A percentile compares a stretch with the other conserved stretches of the same genome.
Evolutionary conservation across 2,113 vertebrate genomes (phyloP).

Genomic region (Motacilla alba): DNA sequence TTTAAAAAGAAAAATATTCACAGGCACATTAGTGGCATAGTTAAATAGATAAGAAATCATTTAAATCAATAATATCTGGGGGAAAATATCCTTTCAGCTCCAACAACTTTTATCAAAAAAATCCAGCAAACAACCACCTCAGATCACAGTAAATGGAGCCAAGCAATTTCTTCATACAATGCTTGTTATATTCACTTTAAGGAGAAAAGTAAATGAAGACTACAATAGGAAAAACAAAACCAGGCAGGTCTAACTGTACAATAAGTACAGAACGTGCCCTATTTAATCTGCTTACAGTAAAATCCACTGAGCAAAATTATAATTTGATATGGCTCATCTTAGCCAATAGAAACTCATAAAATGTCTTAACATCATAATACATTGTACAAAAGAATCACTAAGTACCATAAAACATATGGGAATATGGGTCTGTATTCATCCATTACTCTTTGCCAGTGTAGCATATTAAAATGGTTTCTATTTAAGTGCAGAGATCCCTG

Average conservation of each 20-base stretch:
- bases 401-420: conserved; percentile 75
- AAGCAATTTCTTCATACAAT: not conserved
- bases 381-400: conserved; percentile 72
- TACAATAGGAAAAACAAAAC: conserved; percentile 56
- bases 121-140: not conserved
- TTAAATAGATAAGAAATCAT: conserved; percentile 38
- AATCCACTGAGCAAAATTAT: conserved; percentile 78
- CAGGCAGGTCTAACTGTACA: conserved; percentile 26
- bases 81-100: conserved; percentile 21
- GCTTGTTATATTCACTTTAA: conserved; percentile 44
- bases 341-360: conserved; percentile 77
- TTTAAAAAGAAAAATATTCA: conserved; percentile 33
- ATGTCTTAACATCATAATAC: conserved; percentile 74
- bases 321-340: conserved; percentile 74
- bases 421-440: conserved; percentile 75
- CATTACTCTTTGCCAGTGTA: conserved; percentile 66
- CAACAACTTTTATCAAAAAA: conserved; percentile 25
- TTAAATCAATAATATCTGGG: conserved; percentile 18
- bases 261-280: conserved; percentile 58
- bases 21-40: not conserved
- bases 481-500: conserved; percentile 75
- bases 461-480: conserved; percentile 79
- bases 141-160: not conserved
- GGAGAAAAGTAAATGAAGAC: conserved; percentile 56
- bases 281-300: conserved; percentile 76